Evolutionary conservation across 2,113 vertebrate species (phyloP).

Genomic region (Chamaea fasciata): DNA sequence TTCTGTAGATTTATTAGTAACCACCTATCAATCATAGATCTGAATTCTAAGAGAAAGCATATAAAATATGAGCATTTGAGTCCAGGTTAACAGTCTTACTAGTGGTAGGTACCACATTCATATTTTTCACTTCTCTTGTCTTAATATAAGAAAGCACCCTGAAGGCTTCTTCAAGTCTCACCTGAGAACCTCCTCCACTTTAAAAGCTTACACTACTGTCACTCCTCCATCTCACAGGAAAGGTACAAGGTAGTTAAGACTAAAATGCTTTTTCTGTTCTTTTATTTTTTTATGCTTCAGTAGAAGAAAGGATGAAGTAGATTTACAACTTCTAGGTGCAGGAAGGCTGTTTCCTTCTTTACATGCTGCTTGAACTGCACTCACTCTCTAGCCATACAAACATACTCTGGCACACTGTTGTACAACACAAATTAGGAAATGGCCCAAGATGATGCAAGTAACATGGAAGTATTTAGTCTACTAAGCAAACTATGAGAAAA

Average conservation of each 20-base stretch:
- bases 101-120: not conserved
- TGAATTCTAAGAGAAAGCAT: not conserved
- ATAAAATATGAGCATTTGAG: not conserved
- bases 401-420: not conserved
- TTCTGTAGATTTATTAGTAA: not conserved
- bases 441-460: not conserved
- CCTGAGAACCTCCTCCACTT: not conserved
- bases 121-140: not conserved
- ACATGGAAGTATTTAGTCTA: not conserved
- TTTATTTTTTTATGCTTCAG: not conserved
- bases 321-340: not conserved
- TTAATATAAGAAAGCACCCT: not conserved
- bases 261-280: not conserved
- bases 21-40: not conserved
- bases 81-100: not conserved
- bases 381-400: not conserved
- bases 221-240: not conserved
- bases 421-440: not conserved
- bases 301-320: not conserved
- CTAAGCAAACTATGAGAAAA: not conserved
- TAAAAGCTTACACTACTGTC: not conserved
- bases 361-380: not conserved
- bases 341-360: not conserved
- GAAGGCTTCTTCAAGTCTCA: not conserved
- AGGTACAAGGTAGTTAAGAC: not conserved